Base-by-base conservation (phyloP, 1,140 invertebrate species). In the Drosophila tropicalis region DNA sequence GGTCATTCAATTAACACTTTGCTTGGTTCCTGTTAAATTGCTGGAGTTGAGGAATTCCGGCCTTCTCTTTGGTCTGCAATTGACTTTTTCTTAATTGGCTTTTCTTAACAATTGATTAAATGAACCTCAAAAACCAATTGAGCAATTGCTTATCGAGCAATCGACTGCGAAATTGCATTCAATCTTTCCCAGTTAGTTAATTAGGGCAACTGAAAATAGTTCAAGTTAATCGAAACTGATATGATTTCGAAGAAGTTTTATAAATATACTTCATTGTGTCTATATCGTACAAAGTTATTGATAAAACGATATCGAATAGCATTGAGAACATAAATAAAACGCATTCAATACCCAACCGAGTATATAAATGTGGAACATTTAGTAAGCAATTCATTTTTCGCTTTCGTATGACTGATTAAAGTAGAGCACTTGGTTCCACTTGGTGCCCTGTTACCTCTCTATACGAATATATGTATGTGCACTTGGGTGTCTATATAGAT, bases 1-100 rank as follows among this genome's bases (percentile, higher is more conserved):
- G 56, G 56, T 58, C 56, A 58, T 58, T 58, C 56, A 58, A 58
- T 58, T 58, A 58, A 58, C 56, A 58, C 56, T 58, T 58, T 34
- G 56, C 32, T 36, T 36, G 34, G 44, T 22, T n/a, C 5, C 56
- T 39, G 15, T n/a, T 9, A 58, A 58, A 58, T 58, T 58, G 32
- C 32, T 36, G 56, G 44, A 58, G 39, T 58, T 58, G 56, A 19
- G 32, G 56, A 58, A 58, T 39, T 58, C 32, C 32, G 15, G 32
- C 12, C 15, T 58, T 15, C 9, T 17, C 29, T 32, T 19, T 19
- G 56, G 56, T 19, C 56, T 58, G 56, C 56, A 58, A 58, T 58
- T 58, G 56, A 58, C 32, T 58, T 58, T 39, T 19, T 58, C 56
- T 58, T 58, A 58, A 58, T 58, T 58, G 56, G 56, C 56, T 58